A percentile compares a stretch with the other conserved stretches of the same genome.
Evolutionary conservation across 1,140 invertebrate genomes (phyloP).

Genomic region (Telenomus remus): DNA sequence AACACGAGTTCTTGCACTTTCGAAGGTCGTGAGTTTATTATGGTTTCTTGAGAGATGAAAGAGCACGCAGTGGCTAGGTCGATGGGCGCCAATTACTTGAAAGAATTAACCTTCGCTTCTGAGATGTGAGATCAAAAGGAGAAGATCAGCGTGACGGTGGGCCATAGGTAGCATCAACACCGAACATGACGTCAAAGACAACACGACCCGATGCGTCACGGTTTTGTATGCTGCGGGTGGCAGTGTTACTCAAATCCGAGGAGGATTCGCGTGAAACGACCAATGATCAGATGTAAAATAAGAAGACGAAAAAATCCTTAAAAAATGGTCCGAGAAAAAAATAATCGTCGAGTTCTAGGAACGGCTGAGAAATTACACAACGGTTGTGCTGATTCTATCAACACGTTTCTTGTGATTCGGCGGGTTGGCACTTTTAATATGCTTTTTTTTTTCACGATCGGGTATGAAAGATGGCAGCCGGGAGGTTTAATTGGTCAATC

Average conservation of each 20-base stretch:
- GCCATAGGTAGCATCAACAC: constrained; percentile 36
- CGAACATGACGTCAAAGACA: constrained; percentile 56
- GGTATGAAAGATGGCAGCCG: too few relatives aligned
- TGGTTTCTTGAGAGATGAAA: constrained; percentile 55
- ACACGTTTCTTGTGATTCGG: constrained; percentile 28
- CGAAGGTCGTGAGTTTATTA: constrained; percentile 56
- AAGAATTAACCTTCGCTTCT: constrained; percentile 63
- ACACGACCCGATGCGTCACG: constrained; percentile 62
- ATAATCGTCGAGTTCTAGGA: constrained; percentile 44
- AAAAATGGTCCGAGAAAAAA: constrained; percentile 8
- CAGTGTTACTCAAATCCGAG: constrained; percentile 45
- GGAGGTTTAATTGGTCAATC: too few relatives aligned
- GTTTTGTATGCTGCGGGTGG: constrained; percentile 62
- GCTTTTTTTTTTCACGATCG: too few relatives aligned
- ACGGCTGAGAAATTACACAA: constrained; percentile 28
- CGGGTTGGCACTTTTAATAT: too few relatives aligned
- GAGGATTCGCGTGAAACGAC: constrained; percentile 73
- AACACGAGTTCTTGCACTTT: constrained; percentile 60
- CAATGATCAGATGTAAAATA: constrained; percentile 15
- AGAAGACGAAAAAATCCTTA: constrained; percentile 2
- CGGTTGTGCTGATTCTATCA: constrained; percentile 31
- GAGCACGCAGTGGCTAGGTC: constrained; percentile 56
- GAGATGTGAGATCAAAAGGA: constrained; percentile 64
- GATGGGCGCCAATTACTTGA: constrained; percentile 66
- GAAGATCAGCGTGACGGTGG: constrained; percentile 60